Base-by-base conservation (phyloP, 2,113 vertebrate genomes). In the Hemicordylus capensis region DNA sequence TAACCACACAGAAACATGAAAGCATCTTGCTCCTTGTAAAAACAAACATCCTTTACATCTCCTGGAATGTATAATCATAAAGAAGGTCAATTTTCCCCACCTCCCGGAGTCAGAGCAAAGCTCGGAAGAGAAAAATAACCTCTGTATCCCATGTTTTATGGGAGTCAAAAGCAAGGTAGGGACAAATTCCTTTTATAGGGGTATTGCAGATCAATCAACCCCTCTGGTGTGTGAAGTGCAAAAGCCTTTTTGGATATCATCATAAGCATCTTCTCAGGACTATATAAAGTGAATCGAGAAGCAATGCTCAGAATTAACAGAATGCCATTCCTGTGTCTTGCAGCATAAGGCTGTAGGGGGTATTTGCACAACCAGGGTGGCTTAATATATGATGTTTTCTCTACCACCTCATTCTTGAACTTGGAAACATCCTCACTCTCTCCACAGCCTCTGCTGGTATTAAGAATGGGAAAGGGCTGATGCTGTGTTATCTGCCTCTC, bases 251-350 rank as follows among this genome's bases (percentile, higher is more conserved):
- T 75, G 86, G 48, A 85, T 54, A 0, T 28, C 89, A 85, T 85
- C 89, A 85, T 85, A 89, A 91, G 91, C 82, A 74, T 64, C 26
- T 3, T 88, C 86, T 85, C 0, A 1, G 61, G 85, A 81, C 85
- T 80, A 83, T 91, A 63, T 87, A 89, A 87, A 85, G 54, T 85
- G 61, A 84, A 79, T 10, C 39, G 42, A 54, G 69, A 85, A 17
- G 7, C 74, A 31, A 73, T 51, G 80, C 46, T 77, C 88, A 84
- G n/a, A 87, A 91, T 83, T 86, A 86, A 83, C 80, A 89, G 81
- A 66, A 66, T 84, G 84, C 86, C 76, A 84, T 70, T 90, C 56
- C 80, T 39, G 48, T 72, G 6, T 1, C 2, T 2, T 0, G 17
- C 3, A 70, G 80, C 37, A 46, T 51, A n/a, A 70, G 22, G 24